Conservation (phyloP, 1,140 invertebrate species). For the Aphis gossypii region DNA sequence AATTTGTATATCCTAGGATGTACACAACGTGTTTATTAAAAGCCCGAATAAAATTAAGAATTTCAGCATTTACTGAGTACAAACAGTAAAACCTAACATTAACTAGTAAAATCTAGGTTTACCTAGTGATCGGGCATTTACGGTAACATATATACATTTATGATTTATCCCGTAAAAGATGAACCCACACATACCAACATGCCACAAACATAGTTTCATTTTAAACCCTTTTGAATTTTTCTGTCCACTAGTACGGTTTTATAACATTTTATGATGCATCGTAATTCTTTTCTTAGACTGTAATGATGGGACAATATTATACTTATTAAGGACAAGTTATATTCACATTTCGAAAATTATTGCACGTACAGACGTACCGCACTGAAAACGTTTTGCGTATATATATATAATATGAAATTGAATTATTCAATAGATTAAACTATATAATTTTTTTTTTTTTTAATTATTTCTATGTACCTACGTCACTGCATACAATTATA, state of each 20-base stretch:
- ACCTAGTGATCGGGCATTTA: too few relatives aligned
- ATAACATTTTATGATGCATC: neutral
- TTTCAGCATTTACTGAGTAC: too few relatives aligned
- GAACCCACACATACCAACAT: neutral
- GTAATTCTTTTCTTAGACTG: neutral
- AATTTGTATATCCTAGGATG: too few relatives aligned
- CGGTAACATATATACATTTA: neutral
- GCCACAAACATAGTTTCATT: neutral
- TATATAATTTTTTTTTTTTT: neutral
- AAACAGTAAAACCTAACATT: too few relatives aligned
- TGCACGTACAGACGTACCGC: neutral
- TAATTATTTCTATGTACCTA: neutral
- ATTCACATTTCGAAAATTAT: neutral
- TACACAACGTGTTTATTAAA: too few relatives aligned
- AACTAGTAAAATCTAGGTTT: too few relatives aligned
- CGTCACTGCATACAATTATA: neutral
- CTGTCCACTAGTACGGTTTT: neutral
- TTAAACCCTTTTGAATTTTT: slow-evolving; percentile 14
- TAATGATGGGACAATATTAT: neutral
- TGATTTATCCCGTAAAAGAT: neutral
- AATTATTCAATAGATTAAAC: neutral
- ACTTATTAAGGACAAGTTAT: neutral
- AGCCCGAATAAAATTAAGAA: too few relatives aligned
- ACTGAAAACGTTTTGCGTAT: neutral
- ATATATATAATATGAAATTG: neutral